Percentiles rank a stretch among this genome's conserved stretches.
These are phyloP conservation scores for Drosophila subquinaria DNA, from an alignment of 2,888 invertebrate species.

Conservation along the genomic window DNA sequence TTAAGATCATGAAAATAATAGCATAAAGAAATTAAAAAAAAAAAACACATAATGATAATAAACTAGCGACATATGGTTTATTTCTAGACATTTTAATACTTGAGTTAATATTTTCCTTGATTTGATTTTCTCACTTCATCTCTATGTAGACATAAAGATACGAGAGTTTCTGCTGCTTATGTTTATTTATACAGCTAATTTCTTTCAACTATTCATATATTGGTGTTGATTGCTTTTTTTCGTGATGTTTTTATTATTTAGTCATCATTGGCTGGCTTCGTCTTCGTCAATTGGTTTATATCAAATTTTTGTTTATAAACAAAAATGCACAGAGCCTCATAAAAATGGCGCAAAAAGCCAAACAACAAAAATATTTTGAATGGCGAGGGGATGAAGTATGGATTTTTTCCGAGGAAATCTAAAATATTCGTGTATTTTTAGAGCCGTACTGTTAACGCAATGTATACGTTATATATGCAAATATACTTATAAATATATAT, in stretches of 20 bases:
- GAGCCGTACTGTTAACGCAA: slow-evolving; percentile 9
- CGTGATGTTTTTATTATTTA: slow-evolving; percentile 31
- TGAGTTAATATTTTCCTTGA: not conserved
- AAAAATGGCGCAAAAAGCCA: slow-evolving; percentile 58
- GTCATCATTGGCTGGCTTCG: slow-evolving; percentile 44
- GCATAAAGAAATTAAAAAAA: not conserved
- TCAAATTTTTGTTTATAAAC: slow-evolving; percentile 68
- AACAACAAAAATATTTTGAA: slow-evolving; percentile 70
- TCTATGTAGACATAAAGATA: not conserved
- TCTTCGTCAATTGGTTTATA: slow-evolving; percentile 61
- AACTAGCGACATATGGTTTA: slow-evolving; percentile 3
- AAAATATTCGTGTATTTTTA: slow-evolving; percentile 24
- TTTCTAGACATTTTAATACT: slow-evolving; percentile 3
- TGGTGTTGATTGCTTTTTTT: slow-evolving; percentile 12
- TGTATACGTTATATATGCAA: slow-evolving; percentile 27
- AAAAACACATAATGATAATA: not conserved
- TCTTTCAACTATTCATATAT: slow-evolving; percentile 14
- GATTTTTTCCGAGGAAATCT: slow-evolving; percentile 10
- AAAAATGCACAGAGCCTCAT: slow-evolving; percentile 65
- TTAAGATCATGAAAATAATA: not conserved
- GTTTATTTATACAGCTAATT: slow-evolving; percentile 47
- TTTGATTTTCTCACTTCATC: not conserved
- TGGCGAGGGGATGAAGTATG: slow-evolving; percentile 4
- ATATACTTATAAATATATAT: not conserved
- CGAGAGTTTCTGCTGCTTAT: slow-evolving; percentile 11